Percentiles rank a stretch among this genome's conserved stretches.
Conservation (phyloP, 2,113 vertebrate genomes). For the Dipodomys spectabilis region DNA sequence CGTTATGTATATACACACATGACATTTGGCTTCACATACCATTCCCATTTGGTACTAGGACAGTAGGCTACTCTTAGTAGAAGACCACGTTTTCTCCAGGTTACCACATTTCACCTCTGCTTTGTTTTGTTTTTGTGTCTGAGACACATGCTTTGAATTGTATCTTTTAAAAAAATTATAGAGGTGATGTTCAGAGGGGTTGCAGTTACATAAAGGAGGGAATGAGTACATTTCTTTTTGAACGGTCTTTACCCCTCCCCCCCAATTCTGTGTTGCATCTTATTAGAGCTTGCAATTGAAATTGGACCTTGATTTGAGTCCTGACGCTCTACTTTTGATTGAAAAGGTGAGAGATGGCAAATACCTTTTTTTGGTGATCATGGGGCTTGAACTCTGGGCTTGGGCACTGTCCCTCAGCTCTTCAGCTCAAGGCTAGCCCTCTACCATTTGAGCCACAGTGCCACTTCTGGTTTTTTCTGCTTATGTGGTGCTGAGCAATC, state of each 20-base stretch:
- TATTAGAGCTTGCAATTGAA: slow-evolving; percentile 16
- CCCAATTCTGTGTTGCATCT: background rate
- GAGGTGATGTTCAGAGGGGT: too few species aligned
- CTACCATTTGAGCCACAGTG: too few species aligned
- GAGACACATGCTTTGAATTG: slow-evolving; percentile 6
- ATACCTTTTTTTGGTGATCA: background rate
- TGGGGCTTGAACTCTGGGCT: too few species aligned
- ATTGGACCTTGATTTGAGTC: slow-evolving; percentile 21
- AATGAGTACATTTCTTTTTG: too few species aligned
- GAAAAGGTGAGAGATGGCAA: background rate
- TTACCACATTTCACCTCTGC: background rate
- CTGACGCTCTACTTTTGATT: background rate
- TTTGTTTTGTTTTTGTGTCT: slow-evolving; percentile 6
- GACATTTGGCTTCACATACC: background rate
- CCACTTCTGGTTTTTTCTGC: too few species aligned
- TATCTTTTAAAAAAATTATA: background rate
- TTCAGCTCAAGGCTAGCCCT: too few species aligned
- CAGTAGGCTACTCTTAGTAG: background rate
- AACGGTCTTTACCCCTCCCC: too few species aligned
- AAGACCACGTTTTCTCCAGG: background rate
- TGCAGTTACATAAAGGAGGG: too few species aligned
- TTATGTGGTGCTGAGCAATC: too few species aligned
- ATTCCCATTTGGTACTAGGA: background rate
- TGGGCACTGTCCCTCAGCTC: too few species aligned
- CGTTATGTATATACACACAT: too few species aligned